Base-by-base conservation (phyloP, 2,888 invertebrate species). In the Fragum fragum region DNA sequence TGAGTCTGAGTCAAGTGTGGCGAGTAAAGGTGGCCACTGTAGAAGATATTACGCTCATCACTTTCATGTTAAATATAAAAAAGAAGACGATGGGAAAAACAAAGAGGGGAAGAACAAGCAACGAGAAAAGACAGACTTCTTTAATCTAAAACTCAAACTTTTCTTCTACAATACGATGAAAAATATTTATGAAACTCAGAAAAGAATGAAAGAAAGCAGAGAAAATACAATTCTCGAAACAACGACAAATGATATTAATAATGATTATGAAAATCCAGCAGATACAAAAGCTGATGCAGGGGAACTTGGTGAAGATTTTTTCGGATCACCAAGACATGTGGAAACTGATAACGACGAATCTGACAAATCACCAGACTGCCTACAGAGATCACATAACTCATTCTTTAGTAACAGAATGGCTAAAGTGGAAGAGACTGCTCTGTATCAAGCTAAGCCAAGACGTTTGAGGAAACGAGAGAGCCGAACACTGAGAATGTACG, bases 21-120 rank as follows among this genome's bases (percentile, higher is more conserved):
- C 32, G 6, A 74, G 71, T 66, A 81, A 81, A 55, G 21, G 68
- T 11, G 76, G 82, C 18, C 81, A 81, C 26, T 86, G 86, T 42
- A 61, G 69, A 21, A 73, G 86, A 42, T 86, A 76, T 53, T 86
- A 86, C 36, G 29, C 83, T 2, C 86, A 86, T 59, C 86, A 86
- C 69, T 86, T 57, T 69, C 70, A 86, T 52, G 68, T 82, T 6
- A 78, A 76, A 32, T 53, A 55, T 6, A 21, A 74, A 16, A 77
- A 63, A 39, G 70, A 73, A 3, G 73, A 76, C 6, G 39, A 39
- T 14, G 32, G 32, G 3, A 75, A 61, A 59, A 53, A 61, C 9
- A 71, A 79, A 61, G 63, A 73, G 16, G 59, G 69, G 0, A 53
- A 70, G 21, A 18, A 71, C 1, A 78, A 73, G 28, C 57, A 76